A percentile compares a stretch with the other conserved stretches of the same genome.
These are phyloP conservation scores for Cistogaster globosa DNA, from an alignment of 2,888 invertebrate genomes.

Conservation along the genomic window DNA sequence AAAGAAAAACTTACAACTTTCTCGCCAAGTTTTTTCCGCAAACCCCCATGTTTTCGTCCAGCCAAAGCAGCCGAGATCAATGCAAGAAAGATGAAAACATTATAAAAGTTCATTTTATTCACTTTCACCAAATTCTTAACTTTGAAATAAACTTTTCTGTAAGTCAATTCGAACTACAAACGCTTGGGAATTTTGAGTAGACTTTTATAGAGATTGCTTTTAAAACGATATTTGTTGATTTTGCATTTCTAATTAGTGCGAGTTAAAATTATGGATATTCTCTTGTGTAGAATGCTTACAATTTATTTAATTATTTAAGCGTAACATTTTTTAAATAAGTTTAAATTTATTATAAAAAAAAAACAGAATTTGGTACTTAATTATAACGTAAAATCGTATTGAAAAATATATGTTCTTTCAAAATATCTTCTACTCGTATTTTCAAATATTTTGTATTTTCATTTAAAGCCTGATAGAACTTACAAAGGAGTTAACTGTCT, in stretches of 20 bases:
- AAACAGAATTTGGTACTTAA: too few relatives aligned
- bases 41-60: slow-evolving; percentile 71
- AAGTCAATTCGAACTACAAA: neutral
- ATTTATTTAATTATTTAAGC: too few relatives aligned
- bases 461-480: neutral
- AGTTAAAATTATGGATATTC: neutral
- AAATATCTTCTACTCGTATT: too few relatives aligned
- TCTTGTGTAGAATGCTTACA: neutral
- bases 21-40: slow-evolving; percentile 74
- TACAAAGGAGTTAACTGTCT: too few relatives aligned
- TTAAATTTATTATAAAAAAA: too few relatives aligned
- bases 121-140: neutral
- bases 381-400: too few relatives aligned
- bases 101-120: slow-evolving; percentile 73
- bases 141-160: neutral
- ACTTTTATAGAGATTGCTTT: slow-evolving; percentile 1
- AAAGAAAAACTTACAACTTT: slow-evolving; percentile 71
- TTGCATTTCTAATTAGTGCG: too few relatives aligned
- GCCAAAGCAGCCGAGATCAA: slow-evolving; percentile 69
- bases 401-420: too few relatives aligned
- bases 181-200: neutral
- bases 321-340: too few relatives aligned
- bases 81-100: slow-evolving; percentile 72
- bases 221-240: too few relatives aligned
- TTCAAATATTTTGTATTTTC: slow-evolving; percentile 24